These are phyloP conservation scores for Nasonia vitripennis DNA, from an alignment of 1,140 invertebrate genomes.

Conservation along the genomic window DNA sequence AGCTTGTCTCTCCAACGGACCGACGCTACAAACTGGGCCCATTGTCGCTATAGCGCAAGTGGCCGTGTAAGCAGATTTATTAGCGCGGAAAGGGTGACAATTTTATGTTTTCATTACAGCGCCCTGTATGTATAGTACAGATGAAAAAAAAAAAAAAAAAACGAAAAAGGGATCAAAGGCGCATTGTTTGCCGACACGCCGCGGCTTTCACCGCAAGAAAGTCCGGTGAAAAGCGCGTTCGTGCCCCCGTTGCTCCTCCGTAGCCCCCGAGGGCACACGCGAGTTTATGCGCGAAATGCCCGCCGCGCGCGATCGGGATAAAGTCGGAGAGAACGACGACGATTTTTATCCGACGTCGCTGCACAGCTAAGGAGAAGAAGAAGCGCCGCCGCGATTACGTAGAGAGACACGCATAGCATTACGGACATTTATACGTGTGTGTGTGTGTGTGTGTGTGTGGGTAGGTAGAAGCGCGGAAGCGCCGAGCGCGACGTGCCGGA, in stretches of 20 bases:
- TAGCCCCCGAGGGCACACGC: constrained; percentile 35
- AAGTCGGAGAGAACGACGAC: not conserved
- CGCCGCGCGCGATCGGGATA: too few relatives aligned
- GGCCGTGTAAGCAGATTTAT: constrained; percentile 59
- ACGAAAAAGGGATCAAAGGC: constrained; percentile 47
- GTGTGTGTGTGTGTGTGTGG: too few relatives aligned
- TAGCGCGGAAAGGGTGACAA: constrained; percentile 59
- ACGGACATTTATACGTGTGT: too few relatives aligned
- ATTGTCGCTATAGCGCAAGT: constrained; percentile 16
- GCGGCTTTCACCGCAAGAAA: not conserved
- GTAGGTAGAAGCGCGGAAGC: constrained; percentile 22
- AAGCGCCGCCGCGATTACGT: not conserved
- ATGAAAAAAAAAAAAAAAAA: not conserved
- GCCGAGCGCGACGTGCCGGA: constrained; percentile 37
- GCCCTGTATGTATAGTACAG: not conserved
- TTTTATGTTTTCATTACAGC: constrained; percentile 71
- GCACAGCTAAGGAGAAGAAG: too few relatives aligned
- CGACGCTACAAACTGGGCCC: not conserved
- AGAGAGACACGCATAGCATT: not conserved
- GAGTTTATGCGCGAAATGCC: constrained; percentile 46
- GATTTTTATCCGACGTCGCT: constrained; percentile 2
- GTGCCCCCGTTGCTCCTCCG: too few relatives aligned
- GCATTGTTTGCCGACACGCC: constrained; percentile 49
- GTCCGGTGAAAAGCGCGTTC: too few relatives aligned
- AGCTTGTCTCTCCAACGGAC: constrained; percentile 40